Base-by-base conservation (phyloP, 2,113 vertebrate species). In the Mobula hypostoma region DNA sequence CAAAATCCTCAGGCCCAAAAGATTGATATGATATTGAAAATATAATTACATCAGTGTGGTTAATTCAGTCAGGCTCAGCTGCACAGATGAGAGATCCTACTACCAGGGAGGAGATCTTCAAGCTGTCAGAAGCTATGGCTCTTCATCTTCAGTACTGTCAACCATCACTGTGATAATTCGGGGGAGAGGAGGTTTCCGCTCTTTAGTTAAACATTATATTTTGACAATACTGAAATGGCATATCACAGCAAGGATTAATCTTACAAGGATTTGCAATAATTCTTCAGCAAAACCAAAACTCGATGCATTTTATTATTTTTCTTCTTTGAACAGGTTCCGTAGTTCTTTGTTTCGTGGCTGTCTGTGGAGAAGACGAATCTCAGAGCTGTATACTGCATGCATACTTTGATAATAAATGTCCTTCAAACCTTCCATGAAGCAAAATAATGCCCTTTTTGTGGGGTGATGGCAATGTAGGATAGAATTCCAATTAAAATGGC, bases 21-120 rank as follows among this genome's bases (percentile, higher is more conserved):
- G 83, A 61, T 63, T 88, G n/a, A 88, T 56, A 88, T 88, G 58
- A 88, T 88, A 88, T 88, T 88, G 83, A 88, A 88, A 88, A 63
- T 88, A 88, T 88, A 88, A 88, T 88, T 88, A 88, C 83, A 88
- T 56, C 29, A n/a, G 58, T 61, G 58, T 63, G 61, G 58, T 88
- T 88, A 88, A 88, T 29, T 63, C 14, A 58, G 58, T 61, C 83
- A 87, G 83, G 27, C 48, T 29, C 83, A 24, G 1, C 58, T 88
- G 83, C 24, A 63, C 83, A 88, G 58, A 63, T 15, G 29, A 63
- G 83, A 63, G 58, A 88, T n/a, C 61, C 83, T 63, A 88, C 58
- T 27, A 63, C 83, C n/a, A n/a, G 83, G 58, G 83, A 88, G 58
- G 83, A 88, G 83, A 63, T 88, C 83, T 63, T 88, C 61, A 11